Evolutionary conservation across 2,113 vertebrate species (phyloP).

Genomic region (Pseudonaja textilis): DNA sequence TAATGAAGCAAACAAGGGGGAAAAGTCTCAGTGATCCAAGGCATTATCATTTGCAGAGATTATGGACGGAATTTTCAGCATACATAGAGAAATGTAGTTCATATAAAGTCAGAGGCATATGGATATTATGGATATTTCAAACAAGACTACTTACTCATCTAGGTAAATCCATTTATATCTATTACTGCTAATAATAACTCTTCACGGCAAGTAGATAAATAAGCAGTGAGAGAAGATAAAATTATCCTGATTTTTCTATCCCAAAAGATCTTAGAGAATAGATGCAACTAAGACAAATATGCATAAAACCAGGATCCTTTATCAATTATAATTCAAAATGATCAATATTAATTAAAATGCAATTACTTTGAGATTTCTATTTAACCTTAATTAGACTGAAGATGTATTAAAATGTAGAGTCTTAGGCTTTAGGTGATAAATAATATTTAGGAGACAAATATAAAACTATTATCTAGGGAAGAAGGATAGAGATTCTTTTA

Average conservation of each 20-base stretch:
- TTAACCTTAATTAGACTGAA: not conserved
- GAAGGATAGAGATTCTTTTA: not conserved
- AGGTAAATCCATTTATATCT: not conserved
- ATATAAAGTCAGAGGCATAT: not conserved
- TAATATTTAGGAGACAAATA: not conserved
- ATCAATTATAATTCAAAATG: not conserved
- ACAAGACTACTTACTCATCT: not conserved
- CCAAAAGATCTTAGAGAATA: not conserved
- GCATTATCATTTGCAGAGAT: not conserved
- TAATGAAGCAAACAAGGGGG: not conserved
- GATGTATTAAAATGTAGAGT: not conserved
- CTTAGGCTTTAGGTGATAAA: not conserved
- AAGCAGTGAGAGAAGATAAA: not conserved
- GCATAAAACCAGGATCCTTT: not conserved
- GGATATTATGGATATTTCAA: not conserved
- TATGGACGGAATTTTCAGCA: not conserved
- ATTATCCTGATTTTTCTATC: not conserved
- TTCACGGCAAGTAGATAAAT: not conserved
- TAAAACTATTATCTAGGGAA: not conserved
- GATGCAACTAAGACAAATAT: not conserved
- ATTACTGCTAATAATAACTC: not conserved
- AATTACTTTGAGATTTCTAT: not conserved
- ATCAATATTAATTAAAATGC: not conserved
- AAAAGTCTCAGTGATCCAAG: not conserved
- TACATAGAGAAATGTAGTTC: not conserved